Base-by-base conservation (phyloP, 2,113 vertebrate species). In the Colistium nudipinnis region DNA sequence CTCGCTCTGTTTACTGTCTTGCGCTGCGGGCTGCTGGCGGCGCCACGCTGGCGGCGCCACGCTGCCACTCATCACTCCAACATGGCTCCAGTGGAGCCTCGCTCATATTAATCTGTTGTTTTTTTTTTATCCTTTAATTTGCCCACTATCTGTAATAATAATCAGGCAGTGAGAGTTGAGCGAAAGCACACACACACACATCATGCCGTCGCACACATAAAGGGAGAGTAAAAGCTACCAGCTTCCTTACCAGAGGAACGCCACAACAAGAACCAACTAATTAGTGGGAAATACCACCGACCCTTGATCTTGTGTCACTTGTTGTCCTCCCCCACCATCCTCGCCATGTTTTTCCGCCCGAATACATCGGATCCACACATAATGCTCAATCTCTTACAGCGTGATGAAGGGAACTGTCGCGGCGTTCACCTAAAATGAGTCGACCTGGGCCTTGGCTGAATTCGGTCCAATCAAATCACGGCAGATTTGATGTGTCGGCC, bases 41-140 rank as follows among this genome's bases (percentile, higher is more conserved):
- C 41, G 76, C 80, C 53, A 47, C 24, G 76, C 72, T 82, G 77
- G 73, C 84, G 59, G 56, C 41, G 76, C 80, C 53, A 47, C 24
- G 76, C 72, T 82, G 74, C 74, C 78, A 81, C 88, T 86, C 39
- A 41, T 91, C 86, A 82, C 82, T 82, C 71, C 68, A 72, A 81
- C 76, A n/a, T 73, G 70, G 72, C 82, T 82, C 63, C 76, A 81
- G 77, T 84, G 86, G 86, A 87, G 45, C 31, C 49, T 51, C 10
- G 4, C 44, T 13, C n/a, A 19, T 31, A n/a, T 65, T 52, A 36
- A 75, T 80, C 31, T 56, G 20, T 11, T 4, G 30, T 31, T 31
- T 31, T 31, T 31, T 31, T n/a, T 22, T 39, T 57, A n/a, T 49
- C 24, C 38, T 66, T 28, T 47, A 22, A 63, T 68, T 56, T 60